Base-by-base conservation (phyloP, 2,113 vertebrate species). In the Coreoperca whiteheadi region DNA sequence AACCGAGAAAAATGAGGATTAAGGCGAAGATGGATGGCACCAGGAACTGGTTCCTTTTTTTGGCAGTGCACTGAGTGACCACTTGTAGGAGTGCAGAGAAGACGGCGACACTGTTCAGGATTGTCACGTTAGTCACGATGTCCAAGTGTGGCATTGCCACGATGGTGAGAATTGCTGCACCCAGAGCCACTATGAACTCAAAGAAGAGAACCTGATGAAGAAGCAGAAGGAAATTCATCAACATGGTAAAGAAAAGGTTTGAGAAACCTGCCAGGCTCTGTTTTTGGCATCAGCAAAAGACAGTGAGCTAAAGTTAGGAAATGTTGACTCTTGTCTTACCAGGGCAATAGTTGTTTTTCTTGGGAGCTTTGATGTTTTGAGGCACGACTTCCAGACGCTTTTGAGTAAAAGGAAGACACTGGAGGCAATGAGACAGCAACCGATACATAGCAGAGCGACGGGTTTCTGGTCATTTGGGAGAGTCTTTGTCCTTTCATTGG, bases 91-190 rank as follows among this genome's bases (percentile, higher is more conserved):
- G 48, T 1, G 92, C 43, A 0, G 94, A 87, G 32, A 93, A 16
- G 67, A 95, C 2, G 25, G 91, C 91, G 1, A 94, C 84, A 4
- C 88, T 57, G n/a, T 93, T 95, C 39, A 95, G 87, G 14, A 96
- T 88, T 6, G 86, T 91, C 32, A 91, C 87, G 20, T 95, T 96
- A 51, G 90, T 95, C 61, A 95, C 81, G 8, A 95, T 93, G 88
- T 95, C 94, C 68, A 96, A 77, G 51, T 92, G 89, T 9, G 94
- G 95, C 94, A 96, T 94, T 0, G 92, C 91, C 2, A 92, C 87
- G 0, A 95, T 79, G 2, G 91, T 90, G 32, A 96, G 93, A 16
- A 95, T 21, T 0, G 88, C 88, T 4, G 91, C 84, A 10, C 94
- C 93, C 4, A 56, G 39, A 11, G 89, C 85, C 34, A 87, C 93